These are phyloP conservation scores for Crotophaga sulcirostris DNA, from an alignment of 2,113 vertebrate genomes.

Conservation along the genomic window DNA sequence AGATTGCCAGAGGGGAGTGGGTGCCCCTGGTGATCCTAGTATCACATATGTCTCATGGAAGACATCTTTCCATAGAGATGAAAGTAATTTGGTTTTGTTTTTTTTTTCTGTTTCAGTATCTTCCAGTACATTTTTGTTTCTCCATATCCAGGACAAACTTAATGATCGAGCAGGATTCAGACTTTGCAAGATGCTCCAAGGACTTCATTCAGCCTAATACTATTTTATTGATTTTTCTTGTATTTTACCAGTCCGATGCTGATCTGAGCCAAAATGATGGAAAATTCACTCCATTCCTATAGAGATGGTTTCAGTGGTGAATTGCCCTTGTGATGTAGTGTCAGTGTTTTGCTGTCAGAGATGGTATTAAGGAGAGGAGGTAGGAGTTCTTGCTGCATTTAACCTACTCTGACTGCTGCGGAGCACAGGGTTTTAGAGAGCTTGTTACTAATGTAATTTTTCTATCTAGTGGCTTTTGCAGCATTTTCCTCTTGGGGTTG, in stretches of 20 bases:
- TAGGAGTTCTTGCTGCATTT: not conserved
- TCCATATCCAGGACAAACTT: not conserved
- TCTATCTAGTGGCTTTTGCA: not conserved
- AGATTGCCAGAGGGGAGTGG: not conserved
- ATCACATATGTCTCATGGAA: rapidly evolving
- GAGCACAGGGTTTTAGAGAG: not conserved
- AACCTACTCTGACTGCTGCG: not conserved
- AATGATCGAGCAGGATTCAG: not conserved
- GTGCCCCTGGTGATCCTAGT: rapidly evolving
- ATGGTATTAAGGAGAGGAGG: not conserved
- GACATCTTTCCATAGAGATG: not conserved
- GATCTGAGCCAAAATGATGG: not conserved
- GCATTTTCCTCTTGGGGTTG: not conserved
- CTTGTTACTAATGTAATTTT: not conserved
- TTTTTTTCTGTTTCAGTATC: not conserved
- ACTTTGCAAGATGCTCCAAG: not conserved
- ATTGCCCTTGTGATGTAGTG: not conserved
- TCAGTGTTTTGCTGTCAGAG: not conserved
- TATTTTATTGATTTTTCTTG: not conserved
- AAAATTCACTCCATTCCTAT: not conserved
- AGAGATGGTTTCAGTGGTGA: not conserved
- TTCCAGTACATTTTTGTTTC: not conserved
- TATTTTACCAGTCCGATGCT: not conserved
- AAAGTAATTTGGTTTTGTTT: not conserved
- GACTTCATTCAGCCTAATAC: not conserved